Evolutionary conservation across 2,888 invertebrate genomes (phyloP), one percentile per base, ranked within the genome.

Genomic region (Cheilosia urbana): DNA sequence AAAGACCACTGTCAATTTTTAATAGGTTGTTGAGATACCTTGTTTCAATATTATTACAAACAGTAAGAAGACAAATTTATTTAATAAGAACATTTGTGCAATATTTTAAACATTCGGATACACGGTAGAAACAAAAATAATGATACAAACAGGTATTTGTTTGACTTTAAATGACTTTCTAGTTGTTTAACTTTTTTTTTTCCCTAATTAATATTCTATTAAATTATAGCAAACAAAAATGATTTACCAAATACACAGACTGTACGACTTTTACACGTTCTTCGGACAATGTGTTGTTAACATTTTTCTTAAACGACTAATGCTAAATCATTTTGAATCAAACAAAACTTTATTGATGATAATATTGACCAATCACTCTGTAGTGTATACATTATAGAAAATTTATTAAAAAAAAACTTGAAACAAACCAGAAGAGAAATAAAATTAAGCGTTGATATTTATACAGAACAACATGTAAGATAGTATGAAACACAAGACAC

Each of bases 381-480:
- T 75, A 80, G 84, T 34, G 57, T 81, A 68, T 75, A 79, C 73
- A 76, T 72, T 72, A 71, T 62, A 72, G 34, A 40, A 63, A 62
- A 51, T 42, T 9, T 9, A 30, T 30, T 2, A 30, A 30, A 30
- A 30, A 30, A 47, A 60, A 81, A 62, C 34, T 37, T 37, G 1
- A 60, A 60, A 71, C 47, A 58, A 58, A 45, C 47, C n/a, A 63
- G 34, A 34, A 34, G 4, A 45, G 13, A 30, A 63, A 47, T 11
- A 27, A 30, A 40, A 69, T 19, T 9, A 68, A 58, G 68, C 72
- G 57, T 79, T 58, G 45, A 83, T 73, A 19, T 68, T 79, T 81
- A 37, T 85, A 81, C 81, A 81, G 71, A 76, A 85, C 85, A 85
- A 81, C 81, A 85, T 85, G 85, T 85, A 69, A 85, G 77, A 81